Evolutionary conservation across 2,113 vertebrate species (phyloP).

Genomic region (Motacilla tschutschensis): DNA sequence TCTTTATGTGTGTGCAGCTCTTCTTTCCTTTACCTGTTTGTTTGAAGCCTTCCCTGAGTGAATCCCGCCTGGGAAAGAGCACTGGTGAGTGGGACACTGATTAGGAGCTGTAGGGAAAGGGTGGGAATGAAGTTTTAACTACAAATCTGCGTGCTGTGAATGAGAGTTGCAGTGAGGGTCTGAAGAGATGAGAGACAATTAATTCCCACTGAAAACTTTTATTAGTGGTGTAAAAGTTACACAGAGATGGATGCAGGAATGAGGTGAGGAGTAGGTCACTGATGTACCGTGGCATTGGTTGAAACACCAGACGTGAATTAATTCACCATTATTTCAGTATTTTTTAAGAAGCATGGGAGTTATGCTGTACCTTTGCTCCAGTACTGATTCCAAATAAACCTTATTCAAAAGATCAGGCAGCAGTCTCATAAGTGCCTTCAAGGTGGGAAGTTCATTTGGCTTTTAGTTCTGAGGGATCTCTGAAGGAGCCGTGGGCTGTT

Average conservation of each 20-base stretch:
- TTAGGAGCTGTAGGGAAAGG: background rate
- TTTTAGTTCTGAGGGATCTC: background rate
- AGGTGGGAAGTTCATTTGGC: background rate
- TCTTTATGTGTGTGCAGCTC: background rate
- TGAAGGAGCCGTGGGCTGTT: background rate
- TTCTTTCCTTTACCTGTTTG: background rate
- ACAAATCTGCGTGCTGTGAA: background rate
- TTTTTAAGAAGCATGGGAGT: background rate
- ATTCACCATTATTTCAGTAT: background rate
- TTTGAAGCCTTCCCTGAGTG: background rate
- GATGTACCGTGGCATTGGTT: rapidly evolving
- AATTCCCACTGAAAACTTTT: background rate
- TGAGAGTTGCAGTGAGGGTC: background rate
- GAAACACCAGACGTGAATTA: rapidly evolving
- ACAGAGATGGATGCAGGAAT: background rate
- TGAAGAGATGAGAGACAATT: background rate
- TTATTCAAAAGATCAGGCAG: background rate
- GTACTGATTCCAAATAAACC: background rate
- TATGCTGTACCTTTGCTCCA: background rate
- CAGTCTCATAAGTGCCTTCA: background rate
- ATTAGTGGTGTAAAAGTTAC: background rate
- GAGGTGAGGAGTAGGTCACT: background rate
- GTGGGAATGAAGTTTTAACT: background rate
- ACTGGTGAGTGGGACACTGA: background rate
- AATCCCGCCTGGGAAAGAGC: background rate